phyloP scores from a whole-genome alignment of 1,140 invertebrate species.

The Drosophila jambulina region DNA sequence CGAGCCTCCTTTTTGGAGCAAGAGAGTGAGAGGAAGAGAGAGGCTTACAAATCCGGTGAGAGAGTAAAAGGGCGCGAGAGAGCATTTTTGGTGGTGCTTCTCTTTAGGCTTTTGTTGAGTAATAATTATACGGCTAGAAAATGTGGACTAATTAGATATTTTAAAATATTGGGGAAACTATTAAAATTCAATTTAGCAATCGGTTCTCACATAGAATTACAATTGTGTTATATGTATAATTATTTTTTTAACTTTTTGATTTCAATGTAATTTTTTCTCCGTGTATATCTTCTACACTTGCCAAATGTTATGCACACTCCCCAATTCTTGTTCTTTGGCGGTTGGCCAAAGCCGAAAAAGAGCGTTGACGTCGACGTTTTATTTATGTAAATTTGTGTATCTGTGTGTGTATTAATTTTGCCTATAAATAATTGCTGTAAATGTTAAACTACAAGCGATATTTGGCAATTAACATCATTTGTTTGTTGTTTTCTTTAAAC shows the following conservation, averaged over 20 bases:
- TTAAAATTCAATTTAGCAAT: background rate
- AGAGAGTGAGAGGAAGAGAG: background rate
- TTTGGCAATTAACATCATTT: constrained; percentile 12
- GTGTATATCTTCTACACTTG: constrained; percentile 11
- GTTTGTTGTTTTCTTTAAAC: constrained; percentile 5
- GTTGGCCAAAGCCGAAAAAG: constrained; percentile 27
- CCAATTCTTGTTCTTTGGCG: constrained; percentile 30
- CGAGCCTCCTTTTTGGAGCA: constrained; percentile 67
- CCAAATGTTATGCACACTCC: constrained; percentile 65
- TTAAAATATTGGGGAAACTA: no score
- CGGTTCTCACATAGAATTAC: background rate
- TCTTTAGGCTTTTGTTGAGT: background rate
- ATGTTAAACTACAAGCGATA: constrained; percentile 18
- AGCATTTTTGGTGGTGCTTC: constrained; percentile 21
- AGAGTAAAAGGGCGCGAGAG: constrained; percentile 1
- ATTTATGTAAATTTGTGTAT: constrained; percentile 8
- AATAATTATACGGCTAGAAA: constrained; percentile 16
- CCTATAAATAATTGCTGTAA: constrained; percentile 49
- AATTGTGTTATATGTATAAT: background rate
- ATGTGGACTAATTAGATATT: background rate
- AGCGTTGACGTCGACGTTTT: constrained; percentile 26
- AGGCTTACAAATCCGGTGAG: background rate
- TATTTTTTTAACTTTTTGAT: background rate
- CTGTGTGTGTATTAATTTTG: constrained; percentile 6
- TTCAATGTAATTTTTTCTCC: constrained; percentile 12